A percentile compares a stretch with the other conserved stretches of the same genome.
Evolutionary conservation across 2,113 vertebrate species (phyloP).

Genomic region (Vulpes ferrilata): DNA sequence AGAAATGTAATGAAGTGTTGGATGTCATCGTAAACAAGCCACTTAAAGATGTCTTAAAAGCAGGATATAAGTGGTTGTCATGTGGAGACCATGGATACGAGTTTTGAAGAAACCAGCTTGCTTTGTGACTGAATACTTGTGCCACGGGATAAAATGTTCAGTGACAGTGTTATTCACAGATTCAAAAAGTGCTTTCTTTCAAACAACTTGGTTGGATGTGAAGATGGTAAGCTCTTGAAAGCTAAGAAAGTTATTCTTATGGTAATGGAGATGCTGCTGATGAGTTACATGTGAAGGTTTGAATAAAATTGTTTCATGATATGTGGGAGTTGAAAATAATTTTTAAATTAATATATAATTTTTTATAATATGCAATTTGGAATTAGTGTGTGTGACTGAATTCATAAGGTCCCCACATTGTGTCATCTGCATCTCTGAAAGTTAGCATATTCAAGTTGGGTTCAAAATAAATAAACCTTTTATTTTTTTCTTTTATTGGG

Average conservation of each 20-base stretch:
- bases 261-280: not conserved
- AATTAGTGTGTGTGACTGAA: not conserved
- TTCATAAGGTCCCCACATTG: not conserved
- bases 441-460: not conserved
- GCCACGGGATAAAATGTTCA: not conserved
- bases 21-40: not conserved
- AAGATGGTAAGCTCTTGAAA: slow-evolving; percentile 61
- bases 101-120: slow-evolving; percentile 34
- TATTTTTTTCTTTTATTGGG: slow-evolving; percentile 51
- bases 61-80: not conserved
- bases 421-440: slow-evolving; percentile 23
- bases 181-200: slow-evolving; percentile 36
- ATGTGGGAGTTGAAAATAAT: not conserved
- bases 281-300: slow-evolving; percentile 48
- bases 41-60: slow-evolving; percentile 57
- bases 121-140: slow-evolving; percentile 9
- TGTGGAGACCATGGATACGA: not conserved
- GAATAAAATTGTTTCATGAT: slow-evolving; percentile 18
- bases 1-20: slow-evolving; percentile 33
- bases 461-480: slow-evolving; percentile 14
- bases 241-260: not conserved
- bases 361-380: not conserved
- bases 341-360: not conserved
- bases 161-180: not conserved
- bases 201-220: not conserved